These are phyloP conservation scores for Trachurus trachurus DNA, from an alignment of 2,797 vertebrate genomes.

Conservation along the genomic window DNA sequence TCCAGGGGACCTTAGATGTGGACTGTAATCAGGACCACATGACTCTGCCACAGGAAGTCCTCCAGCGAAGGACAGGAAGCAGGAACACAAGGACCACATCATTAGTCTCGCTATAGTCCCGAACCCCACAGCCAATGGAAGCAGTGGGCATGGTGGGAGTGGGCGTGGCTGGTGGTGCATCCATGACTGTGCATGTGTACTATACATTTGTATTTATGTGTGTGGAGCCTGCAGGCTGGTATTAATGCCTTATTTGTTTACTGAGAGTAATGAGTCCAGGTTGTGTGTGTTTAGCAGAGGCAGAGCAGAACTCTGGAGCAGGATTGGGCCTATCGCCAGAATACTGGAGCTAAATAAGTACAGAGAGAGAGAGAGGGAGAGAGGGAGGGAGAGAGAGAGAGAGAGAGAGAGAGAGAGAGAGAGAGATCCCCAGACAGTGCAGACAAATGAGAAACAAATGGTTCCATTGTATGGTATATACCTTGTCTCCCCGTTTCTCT, in stretches of 20 bases:
- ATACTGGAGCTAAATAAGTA: slow-evolving; percentile 58
- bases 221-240: slow-evolving; percentile 68
- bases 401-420: slow-evolving; percentile 34
- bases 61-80: slow-evolving; percentile 86
- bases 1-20: slow-evolving; percentile 84
- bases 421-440: slow-evolving; percentile 46
- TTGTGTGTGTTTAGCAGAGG: slow-evolving; percentile 75
- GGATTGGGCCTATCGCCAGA: slow-evolving; percentile 63
- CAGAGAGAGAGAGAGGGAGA: slow-evolving; percentile 32
- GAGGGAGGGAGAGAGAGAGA: slow-evolving; percentile 32
- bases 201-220: slow-evolving; percentile 59
- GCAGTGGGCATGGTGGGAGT: slow-evolving; percentile 46
- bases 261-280: slow-evolving; percentile 76
- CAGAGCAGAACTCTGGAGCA: slow-evolving; percentile 62
- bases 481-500: slow-evolving; percentile 46
- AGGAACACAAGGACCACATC: slow-evolving; percentile 86
- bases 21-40: slow-evolving; percentile 95
- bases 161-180: slow-evolving; percentile 51
- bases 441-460: slow-evolving; percentile 79
- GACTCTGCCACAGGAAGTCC: slow-evolving; percentile 90
- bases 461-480: slow-evolving; percentile 63
- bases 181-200: slow-evolving; percentile 44
- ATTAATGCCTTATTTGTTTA: slow-evolving; percentile 86
- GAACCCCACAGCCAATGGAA: slow-evolving; percentile 86
- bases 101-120: slow-evolving; percentile 89